Percentiles rank a stretch among this genome's conserved stretches.
These are phyloP conservation scores for Aplysia californica DNA, from an alignment of 1,140 invertebrate species.

Conservation along the genomic window DNA sequence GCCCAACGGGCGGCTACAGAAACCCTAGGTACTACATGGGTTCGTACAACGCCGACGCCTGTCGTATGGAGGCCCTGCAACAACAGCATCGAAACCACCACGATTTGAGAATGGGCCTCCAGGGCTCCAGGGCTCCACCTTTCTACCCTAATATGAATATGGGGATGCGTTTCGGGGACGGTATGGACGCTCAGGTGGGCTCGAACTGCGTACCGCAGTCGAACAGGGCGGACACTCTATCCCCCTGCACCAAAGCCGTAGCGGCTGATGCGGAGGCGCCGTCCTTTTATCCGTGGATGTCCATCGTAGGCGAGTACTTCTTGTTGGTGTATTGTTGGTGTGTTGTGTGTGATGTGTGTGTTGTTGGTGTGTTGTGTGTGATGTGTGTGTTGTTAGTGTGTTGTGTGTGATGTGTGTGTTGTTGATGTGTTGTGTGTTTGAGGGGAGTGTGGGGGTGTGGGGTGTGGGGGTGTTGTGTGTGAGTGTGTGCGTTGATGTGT, in stretches of 20 bases:
- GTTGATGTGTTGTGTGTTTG: no score
- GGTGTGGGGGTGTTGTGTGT: no score
- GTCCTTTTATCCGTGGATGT: constrained; percentile 64
- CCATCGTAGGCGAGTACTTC: constrained; percentile 59
- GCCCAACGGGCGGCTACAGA: constrained; percentile 57
- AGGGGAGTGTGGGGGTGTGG: no score
- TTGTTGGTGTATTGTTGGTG: no score
- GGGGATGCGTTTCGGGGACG: constrained; percentile 51
- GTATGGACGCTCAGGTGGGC: constrained; percentile 41
- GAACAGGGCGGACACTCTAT: constrained; percentile 45
- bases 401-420: no score
- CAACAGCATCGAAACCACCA: constrained; percentile 56
- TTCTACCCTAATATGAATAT: constrained; percentile 63
- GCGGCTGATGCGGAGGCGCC: constrained; percentile 47
- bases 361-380: no score
- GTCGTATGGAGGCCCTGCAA: constrained; percentile 60
- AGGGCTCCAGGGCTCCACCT: constrained; percentile 46
- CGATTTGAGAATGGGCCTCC: constrained; percentile 60
- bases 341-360: no score
- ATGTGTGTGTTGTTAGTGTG: no score
- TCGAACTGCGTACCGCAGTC: constrained; percentile 31
- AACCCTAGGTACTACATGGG: constrained; percentile 52
- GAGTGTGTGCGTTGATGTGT: no score
- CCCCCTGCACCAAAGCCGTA: constrained; percentile 51
- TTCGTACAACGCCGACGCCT: constrained; percentile 47